A percentile compares a stretch with the other conserved stretches of the same genome.
phyloP scores from a whole-genome alignment of 2,797 vertebrate species.

The Gymnoscopelus braueri region DNA sequence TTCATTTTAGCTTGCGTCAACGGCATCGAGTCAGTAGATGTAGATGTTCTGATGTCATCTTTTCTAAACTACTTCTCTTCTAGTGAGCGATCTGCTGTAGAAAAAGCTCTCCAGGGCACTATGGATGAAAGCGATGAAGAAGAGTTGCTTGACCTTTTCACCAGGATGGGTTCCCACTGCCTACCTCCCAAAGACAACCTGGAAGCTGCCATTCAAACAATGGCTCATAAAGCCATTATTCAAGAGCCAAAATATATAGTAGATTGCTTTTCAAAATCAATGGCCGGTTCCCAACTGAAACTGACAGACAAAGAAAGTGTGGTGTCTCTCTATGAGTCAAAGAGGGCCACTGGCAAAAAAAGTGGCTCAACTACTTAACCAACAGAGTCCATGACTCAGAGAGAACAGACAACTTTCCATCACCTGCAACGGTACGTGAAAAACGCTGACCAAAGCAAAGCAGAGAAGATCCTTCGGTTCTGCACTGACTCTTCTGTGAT shows the following conservation, averaged over 20 bases:
- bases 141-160: slow-evolving; percentile 41
- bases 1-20: slow-evolving; percentile 44
- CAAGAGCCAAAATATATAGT: slow-evolving; percentile 50
- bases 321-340: slow-evolving; percentile 37
- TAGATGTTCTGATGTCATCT: slow-evolving; percentile 23
- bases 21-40: slow-evolving; percentile 21
- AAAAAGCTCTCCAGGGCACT: slow-evolving; percentile 37
- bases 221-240: slow-evolving; percentile 43
- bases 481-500: too few species aligned
- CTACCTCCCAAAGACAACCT: slow-evolving; percentile 31
- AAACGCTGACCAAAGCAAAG: too few species aligned
- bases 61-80: slow-evolving; percentile 38
- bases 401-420: too few species aligned
- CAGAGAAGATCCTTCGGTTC: too few species aligned
- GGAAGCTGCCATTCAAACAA: slow-evolving; percentile 35
- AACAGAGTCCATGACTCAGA: too few species aligned
- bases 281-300: slow-evolving; percentile 12
- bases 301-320: slow-evolving; percentile 40
- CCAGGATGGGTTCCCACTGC: slow-evolving; percentile 42
- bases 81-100: slow-evolving; percentile 31
- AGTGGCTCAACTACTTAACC: background rate
- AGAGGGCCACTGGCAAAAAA: slow-evolving; percentile 41
- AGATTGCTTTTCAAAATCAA: slow-evolving; percentile 44
- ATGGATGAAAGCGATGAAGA: slow-evolving; percentile 35
- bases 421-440: too few species aligned